These are phyloP conservation scores for Ariolimax columbianus DNA, from an alignment of 2,888 invertebrate species.

Conservation along the genomic window DNA sequence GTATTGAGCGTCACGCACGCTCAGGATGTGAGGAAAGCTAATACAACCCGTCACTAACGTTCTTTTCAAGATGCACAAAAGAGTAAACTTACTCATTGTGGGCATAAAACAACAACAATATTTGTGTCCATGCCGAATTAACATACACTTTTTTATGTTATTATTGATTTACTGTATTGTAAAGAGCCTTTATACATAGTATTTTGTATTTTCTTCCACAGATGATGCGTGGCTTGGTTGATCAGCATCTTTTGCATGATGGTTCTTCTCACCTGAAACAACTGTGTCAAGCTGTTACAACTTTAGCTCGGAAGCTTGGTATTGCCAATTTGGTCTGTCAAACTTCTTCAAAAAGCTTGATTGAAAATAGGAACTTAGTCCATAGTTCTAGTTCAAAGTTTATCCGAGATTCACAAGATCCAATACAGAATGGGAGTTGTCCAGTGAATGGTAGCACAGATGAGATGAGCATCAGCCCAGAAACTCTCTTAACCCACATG, in stretches of 20 bases:
- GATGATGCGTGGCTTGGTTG: conserved; percentile 84
- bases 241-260: conserved; percentile 84
- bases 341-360: not conserved
- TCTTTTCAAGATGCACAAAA: no score
- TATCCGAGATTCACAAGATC: not conserved
- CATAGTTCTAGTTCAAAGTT: not conserved
- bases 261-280: conserved; percentile 56
- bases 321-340: conserved; percentile 22
- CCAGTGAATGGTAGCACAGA: not conserved
- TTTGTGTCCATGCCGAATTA: no score
- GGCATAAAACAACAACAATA: no score
- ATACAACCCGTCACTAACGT: no score
- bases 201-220: conserved; percentile 44
- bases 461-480: not conserved
- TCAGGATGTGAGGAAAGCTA: no score
- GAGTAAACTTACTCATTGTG: no score
- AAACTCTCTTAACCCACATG: not conserved
- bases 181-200: not conserved
- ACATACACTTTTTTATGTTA: no score
- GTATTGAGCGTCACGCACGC: no score
- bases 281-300: conserved; percentile 52
- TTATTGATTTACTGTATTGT: no score
- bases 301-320: conserved; percentile 40
- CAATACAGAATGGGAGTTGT: not conserved
- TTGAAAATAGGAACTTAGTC: conserved; percentile 3